Evolutionary conservation across 2,113 vertebrate species (phyloP), one percentile per base, ranked within the genome.

Genomic region (Labeo rohita): DNA sequence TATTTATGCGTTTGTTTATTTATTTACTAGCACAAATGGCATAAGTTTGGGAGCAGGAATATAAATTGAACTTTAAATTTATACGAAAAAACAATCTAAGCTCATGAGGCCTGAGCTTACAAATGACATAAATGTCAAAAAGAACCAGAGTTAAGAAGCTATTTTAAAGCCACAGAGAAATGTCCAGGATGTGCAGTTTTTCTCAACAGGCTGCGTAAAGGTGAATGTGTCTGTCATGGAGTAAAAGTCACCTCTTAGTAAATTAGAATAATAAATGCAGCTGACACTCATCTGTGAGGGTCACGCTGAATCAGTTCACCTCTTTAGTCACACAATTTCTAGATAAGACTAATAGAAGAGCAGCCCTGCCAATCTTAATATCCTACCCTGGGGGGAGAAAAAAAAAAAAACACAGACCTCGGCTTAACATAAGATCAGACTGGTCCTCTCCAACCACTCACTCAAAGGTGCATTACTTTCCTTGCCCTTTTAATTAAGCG

Each of bases 211-310:
- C 12, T 3, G 23, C 54, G 84, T 21, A 15, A 85, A 81, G 78
- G 77, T 70, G 59, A 79, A n/a, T 11, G 15, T 72, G 50, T 70
- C 66, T 36, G 49, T 21, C 28, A 66, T 52, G 18, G 79, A 80
- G 34, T 75, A 54, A 77, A 85, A 85, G 78, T 82, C 85, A 88
- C 89, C 85, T 85, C 78, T 68, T 70, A n/a, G 47, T 78, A 80
- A 90, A 85, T 87, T 79, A 49, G 28, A 47, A 81, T 81, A 85
- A 79, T 86, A 86, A 63, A 77, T 83, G 79, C 18, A 21, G 66
- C 80, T 61, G 79, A 39, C 83, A 87, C 56, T 50, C 73, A 89
- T 87, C 88, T 83, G 70, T 75, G 82, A 75, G 86, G 85, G 85
- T 86, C 83, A 85, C n/a, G 8, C 54, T 34, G 63, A 28, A 68